Percentiles rank a stretch among this genome's conserved stretches.
phyloP scores from a whole-genome alignment of 1,140 invertebrate species.

The Sitobion miscanthi region DNA sequence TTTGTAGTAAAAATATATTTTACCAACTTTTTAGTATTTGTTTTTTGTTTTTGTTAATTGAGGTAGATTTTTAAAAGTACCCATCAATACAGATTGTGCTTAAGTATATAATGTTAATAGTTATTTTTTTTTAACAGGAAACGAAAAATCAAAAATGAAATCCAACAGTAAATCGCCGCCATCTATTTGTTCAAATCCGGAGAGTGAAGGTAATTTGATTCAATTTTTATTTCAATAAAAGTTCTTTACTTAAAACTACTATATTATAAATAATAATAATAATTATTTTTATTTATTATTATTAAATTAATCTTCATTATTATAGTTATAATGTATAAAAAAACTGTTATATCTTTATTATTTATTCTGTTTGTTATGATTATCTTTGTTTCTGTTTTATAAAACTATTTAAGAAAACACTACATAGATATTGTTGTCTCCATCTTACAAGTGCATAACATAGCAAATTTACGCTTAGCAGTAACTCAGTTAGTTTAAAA shows the following conservation, averaged over 20 bases:
- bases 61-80: neutral
- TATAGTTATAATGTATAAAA: neutral
- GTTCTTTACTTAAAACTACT: neutral
- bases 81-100: neutral
- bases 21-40: neutral
- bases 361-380: neutral
- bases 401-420: neutral
- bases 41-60: neutral
- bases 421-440: no score
- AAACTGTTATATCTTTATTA: neutral
- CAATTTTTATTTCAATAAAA: neutral
- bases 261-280: neutral
- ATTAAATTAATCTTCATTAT: neutral
- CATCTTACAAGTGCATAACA: no score
- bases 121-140: neutral
- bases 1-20: neutral
- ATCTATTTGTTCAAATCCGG: neutral
- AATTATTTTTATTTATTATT: neutral
- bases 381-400: neutral
- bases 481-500: no score
- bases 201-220: constrained; percentile 14
- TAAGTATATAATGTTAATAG: neutral
- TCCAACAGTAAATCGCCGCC: neutral
- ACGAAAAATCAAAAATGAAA: constrained; percentile 24
- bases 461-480: no score